Base-by-base conservation (phyloP, 2,113 vertebrate species). In the Oreochromis tanganicae region DNA sequence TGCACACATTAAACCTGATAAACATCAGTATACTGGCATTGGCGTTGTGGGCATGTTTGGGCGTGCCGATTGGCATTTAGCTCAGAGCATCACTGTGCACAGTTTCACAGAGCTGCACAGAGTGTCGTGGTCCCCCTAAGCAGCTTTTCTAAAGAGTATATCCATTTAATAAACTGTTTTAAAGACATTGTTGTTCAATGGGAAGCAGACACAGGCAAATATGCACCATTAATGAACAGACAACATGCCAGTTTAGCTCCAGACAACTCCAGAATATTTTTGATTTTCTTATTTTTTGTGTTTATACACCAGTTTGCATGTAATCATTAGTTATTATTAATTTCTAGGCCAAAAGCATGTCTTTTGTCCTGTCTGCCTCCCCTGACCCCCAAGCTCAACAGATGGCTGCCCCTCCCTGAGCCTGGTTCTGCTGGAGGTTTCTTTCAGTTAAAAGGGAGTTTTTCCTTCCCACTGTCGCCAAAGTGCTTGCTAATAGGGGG, bases 401-500 rank as follows among this genome's bases (percentile, higher is more conserved):
- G 19, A 38, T 13, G 63, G 34, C 4, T 38, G 34, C 63, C 10
- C 63, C 63, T 68, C 34, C 34, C 3, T 66, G 61, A 66, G 38
- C 29, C 55, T 5, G 55, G 12, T 57, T 59, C 24, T 59, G 7
- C 29, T 68, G 34, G 34, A 2, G 63, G 34, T 38, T 68, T 1
- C 34, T 38, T 38, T 68, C 34, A 38, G 63, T 68, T 38, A 68
- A 68, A 68, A 38, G 34, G 34, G 63, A 21, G 34, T 68, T 68
- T 21, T 68, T 68, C 63, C 34, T 68, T 68, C 63, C 63, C 63
- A 21, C 63, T 68, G 34, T 68, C 6, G 1, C 34, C 63, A 68
- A 13, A 8, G 63, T 38, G 63, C 1, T 1, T 38, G 63, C 6
- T 0, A 38, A 68, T 68, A 38, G 6, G 19, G 19, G 11, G 0